Evolutionary conservation across 2,113 vertebrate genomes (phyloP).

Genomic region (Ploceus nigricollis): DNA sequence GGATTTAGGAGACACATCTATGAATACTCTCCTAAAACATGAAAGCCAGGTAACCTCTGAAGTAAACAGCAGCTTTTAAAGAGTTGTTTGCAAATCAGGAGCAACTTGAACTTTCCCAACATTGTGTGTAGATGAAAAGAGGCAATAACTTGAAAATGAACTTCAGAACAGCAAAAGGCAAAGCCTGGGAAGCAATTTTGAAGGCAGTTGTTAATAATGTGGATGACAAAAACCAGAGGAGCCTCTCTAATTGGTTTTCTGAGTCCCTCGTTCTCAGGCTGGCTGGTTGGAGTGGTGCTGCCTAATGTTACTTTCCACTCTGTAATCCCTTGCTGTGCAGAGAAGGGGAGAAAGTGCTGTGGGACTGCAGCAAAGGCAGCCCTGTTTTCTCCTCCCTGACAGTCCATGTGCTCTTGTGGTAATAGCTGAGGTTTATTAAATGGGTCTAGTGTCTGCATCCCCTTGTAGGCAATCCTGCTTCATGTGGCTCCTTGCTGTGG

Average conservation of each 20-base stretch:
- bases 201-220: background rate
- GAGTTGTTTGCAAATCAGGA: background rate
- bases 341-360: background rate
- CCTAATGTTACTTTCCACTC: background rate
- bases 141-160: background rate
- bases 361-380: background rate
- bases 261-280: background rate
- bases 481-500: background rate
- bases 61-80: background rate
- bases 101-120: background rate
- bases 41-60: background rate
- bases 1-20: background rate
- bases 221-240: slow-evolving; percentile 5
- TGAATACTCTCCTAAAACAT: background rate
- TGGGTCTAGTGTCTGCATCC: background rate
- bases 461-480: background rate
- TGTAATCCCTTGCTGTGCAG: background rate
- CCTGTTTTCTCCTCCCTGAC: background rate
- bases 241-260: background rate
- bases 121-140: accelerated
- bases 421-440: background rate
- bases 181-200: background rate
- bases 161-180: background rate
- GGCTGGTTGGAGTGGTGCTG: background rate
- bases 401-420: background rate